phyloP scores from a whole-genome alignment of 2,797 vertebrate species.

The Erethizon dorsatum region DNA sequence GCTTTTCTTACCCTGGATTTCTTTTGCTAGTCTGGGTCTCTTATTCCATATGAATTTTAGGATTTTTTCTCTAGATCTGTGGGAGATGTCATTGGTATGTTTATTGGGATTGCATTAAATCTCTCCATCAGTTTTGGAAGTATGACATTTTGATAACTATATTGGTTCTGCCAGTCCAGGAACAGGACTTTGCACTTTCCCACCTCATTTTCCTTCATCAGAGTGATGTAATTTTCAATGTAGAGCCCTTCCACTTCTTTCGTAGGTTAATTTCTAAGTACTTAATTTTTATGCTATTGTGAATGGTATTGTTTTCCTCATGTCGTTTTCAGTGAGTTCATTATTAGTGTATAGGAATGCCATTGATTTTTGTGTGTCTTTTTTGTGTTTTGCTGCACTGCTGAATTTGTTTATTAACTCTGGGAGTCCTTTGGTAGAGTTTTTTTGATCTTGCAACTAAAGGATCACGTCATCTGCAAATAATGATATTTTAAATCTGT shows the following conservation, averaged over 20 bases:
- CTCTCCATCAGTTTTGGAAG: background rate
- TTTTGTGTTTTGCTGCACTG: background rate
- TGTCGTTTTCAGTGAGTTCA: background rate
- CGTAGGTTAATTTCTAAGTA: background rate
- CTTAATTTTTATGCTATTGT: background rate
- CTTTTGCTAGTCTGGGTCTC: background rate
- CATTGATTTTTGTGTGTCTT: background rate
- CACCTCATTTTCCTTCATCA: background rate
- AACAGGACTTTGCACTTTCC: background rate
- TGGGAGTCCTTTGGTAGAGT: background rate
- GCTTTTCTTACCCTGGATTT: background rate
- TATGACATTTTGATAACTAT: background rate
- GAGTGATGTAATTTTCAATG: background rate
- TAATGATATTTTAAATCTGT: background rate
- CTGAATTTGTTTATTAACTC: background rate
- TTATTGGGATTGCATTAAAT: background rate
- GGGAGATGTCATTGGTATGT: background rate
- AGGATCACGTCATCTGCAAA: background rate
- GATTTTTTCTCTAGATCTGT: background rate
- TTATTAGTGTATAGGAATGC: background rate
- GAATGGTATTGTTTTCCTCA: background rate
- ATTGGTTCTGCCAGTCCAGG: background rate
- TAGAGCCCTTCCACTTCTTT: background rate
- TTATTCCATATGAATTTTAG: background rate
- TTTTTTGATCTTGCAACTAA: background rate